These are phyloP conservation scores for Oncopodura yosiiana DNA, from an alignment of 1,140 invertebrate species.

Conservation along the genomic window DNA sequence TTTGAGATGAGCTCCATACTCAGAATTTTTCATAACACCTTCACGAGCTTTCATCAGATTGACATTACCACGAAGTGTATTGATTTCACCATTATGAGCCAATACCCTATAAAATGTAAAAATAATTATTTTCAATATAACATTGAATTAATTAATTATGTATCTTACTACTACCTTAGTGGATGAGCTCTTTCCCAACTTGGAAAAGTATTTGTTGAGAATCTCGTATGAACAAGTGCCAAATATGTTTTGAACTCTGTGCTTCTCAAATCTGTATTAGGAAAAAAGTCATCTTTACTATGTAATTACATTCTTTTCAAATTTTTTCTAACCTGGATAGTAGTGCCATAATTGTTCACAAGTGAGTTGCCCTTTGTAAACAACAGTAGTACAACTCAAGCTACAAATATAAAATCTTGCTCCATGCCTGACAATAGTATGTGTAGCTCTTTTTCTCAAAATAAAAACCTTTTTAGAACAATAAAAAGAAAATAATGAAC, in stretches of 20 bases:
- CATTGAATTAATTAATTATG: neutral
- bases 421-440: slow-evolving; percentile 68
- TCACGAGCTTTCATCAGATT: slow-evolving; percentile 98
- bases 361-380: slow-evolving; percentile 97
- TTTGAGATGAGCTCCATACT: slow-evolving; percentile 70
- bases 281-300: neutral
- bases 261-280: slow-evolving; percentile 36
- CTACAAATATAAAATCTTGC: slow-evolving; percentile 94
- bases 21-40: slow-evolving; percentile 85
- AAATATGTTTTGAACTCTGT: slow-evolving; percentile 85
- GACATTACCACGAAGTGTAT: slow-evolving; percentile 93
- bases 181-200: slow-evolving; percentile 98
- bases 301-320: neutral
- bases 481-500: neutral
- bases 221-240: slow-evolving; percentile 88
- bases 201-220: slow-evolving; percentile 98
- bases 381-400: slow-evolving; percentile 74
- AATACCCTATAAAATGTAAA: slow-evolving; percentile 56
- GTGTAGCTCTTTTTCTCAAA: slow-evolving; percentile 82
- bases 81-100: slow-evolving; percentile 99
- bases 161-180: slow-evolving; percentile 59
- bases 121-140: slow-evolving; percentile 2
- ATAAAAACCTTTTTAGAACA: slow-evolving; percentile 63
- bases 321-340: slow-evolving; percentile 26
- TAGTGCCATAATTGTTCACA: slow-evolving; percentile 60